These are phyloP conservation scores for Nipponacmea schrenckii DNA, from an alignment of 2,888 invertebrate species.

Conservation along the genomic window DNA sequence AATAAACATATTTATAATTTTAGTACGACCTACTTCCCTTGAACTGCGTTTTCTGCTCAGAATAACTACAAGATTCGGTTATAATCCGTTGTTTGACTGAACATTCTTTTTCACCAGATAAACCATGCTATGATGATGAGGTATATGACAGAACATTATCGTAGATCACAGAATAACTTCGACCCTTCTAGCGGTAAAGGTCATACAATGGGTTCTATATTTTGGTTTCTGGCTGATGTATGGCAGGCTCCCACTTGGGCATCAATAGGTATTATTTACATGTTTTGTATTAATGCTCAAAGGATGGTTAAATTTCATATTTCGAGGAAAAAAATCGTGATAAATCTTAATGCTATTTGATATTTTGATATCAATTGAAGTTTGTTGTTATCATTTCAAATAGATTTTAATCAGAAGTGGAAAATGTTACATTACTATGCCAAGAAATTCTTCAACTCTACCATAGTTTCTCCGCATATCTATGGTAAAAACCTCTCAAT, in stretches of 20 bases:
- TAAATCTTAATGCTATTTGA: too few species aligned
- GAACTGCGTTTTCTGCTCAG: too few species aligned
- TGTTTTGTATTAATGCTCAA: too few species aligned
- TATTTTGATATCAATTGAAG: background rate
- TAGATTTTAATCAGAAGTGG: slow-evolving; percentile 83
- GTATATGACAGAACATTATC: slow-evolving; percentile 78
- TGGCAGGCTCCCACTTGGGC: slow-evolving; percentile 95
- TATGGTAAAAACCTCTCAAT: slow-evolving; percentile 48
- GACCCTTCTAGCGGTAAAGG: slow-evolving; percentile 70
- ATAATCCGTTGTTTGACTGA: too few species aligned
- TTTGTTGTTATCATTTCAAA: background rate
- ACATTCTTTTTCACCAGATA: slow-evolving; percentile 59
- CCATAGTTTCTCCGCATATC: slow-evolving; percentile 66
- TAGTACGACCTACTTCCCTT: too few species aligned
- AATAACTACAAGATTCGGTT: too few species aligned
- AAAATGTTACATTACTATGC: slow-evolving; percentile 92
- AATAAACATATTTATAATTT: too few species aligned
- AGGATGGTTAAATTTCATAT: too few species aligned
- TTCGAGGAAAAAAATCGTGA: too few species aligned
- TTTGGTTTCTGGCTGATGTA: slow-evolving; percentile 97
- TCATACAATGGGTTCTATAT: slow-evolving; percentile 91
- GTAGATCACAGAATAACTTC: slow-evolving; percentile 40
- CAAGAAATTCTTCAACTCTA: slow-evolving; percentile 80
- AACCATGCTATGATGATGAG: slow-evolving; percentile 87
- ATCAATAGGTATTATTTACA: slow-evolving; percentile 43